phyloP scores from a whole-genome alignment of 2,888 invertebrate species.

The Sphaeridia pumilis region DNA sequence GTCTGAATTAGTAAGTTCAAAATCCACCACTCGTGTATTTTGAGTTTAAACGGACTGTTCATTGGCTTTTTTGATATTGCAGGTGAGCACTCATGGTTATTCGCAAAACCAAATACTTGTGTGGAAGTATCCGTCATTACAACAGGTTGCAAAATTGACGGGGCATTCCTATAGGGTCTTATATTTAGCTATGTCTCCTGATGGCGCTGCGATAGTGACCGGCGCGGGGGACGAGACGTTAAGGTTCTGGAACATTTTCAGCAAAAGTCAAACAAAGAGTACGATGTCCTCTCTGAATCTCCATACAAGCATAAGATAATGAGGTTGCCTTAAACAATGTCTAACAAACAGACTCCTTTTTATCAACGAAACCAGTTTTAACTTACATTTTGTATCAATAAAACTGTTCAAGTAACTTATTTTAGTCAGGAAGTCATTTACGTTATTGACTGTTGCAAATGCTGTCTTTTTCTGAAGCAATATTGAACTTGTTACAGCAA shows the following conservation, averaged over 20 bases:
- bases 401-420: too few relatives aligned
- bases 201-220: constrained; percentile 96
- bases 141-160: constrained; percentile 91
- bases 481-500: too few relatives aligned
- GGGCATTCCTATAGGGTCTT: constrained; percentile 93
- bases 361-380: too few relatives aligned
- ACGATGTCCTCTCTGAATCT: constrained; percentile 86
- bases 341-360: too few relatives aligned
- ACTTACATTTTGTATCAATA: too few relatives aligned
- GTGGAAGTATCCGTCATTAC: constrained; percentile 96
- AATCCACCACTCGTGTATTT: not conserved
- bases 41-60: not conserved
- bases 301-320: constrained; percentile 73
- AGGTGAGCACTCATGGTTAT: constrained; percentile 88
- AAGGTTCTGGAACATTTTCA: constrained; percentile 98
- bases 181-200: constrained; percentile 91
- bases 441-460: too few relatives aligned
- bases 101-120: constrained; percentile 97
- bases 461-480: too few relatives aligned
- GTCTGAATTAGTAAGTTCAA: constrained; percentile 67
- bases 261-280: constrained; percentile 87
- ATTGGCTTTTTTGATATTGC: not conserved
- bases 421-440: too few relatives aligned
- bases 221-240: constrained; percentile 98
- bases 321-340: not conserved